phyloP scores from a whole-genome alignment of 35 echinoderm and acorn worm species.

The Apostichopus parvimensis region DNA sequence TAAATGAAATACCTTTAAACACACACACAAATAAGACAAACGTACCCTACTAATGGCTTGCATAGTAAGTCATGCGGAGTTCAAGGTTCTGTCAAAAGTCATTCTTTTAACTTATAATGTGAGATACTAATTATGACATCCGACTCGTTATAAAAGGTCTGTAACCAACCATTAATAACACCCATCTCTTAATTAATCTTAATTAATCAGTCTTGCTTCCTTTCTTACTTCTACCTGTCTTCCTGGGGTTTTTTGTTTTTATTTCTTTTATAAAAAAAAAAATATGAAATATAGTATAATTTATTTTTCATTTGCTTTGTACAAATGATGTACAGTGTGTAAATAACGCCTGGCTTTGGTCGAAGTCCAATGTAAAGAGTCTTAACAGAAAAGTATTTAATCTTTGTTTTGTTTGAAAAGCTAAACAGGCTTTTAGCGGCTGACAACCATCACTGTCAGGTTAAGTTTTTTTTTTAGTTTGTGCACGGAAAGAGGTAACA shows the following conservation, averaged over 20 bases:
- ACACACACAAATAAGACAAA: too few species aligned
- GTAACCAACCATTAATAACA: too few species aligned
- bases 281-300: constrained; percentile 44
- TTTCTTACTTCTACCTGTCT: not conserved
- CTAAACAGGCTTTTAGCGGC: not conserved
- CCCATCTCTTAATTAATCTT: too few species aligned
- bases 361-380: constrained; percentile 30
- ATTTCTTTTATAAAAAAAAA: not conserved
- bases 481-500: not conserved
- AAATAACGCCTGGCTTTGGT: constrained; percentile 8
- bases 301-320: constrained; percentile 12
- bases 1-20: too few species aligned
- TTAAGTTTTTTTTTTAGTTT: not conserved
- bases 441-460: not conserved
- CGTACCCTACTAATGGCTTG: too few species aligned
- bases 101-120: too few species aligned
- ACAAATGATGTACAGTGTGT: constrained; percentile 12
- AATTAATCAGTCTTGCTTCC: not conserved
- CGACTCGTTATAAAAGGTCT: too few species aligned
- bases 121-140: too few species aligned
- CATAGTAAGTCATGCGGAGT: too few species aligned
- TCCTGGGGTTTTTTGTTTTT: not conserved
- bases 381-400: constrained; percentile 33
- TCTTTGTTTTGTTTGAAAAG: not conserved
- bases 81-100: too few species aligned